Conservation (phyloP, 2,888 invertebrate species). For the Hoplodrina ambigua region DNA sequence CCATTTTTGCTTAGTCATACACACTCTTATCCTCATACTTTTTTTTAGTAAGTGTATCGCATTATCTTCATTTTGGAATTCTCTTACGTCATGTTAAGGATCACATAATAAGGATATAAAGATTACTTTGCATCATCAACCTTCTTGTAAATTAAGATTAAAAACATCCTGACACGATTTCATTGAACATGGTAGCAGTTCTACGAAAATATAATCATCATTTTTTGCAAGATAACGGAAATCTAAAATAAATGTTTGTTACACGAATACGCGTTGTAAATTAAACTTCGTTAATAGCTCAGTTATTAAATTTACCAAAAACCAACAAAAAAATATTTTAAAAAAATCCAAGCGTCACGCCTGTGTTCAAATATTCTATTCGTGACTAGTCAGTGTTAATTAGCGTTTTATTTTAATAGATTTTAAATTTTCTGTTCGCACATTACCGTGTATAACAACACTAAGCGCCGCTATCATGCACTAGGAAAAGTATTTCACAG, state of each 20-base stretch:
- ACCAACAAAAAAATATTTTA: constrained; percentile 30
- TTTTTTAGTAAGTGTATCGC: too few species aligned
- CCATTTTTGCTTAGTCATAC: background rate
- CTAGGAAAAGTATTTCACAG: background rate
- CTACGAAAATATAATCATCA: constrained; percentile 29
- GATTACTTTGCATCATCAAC: background rate
- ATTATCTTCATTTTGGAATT: background rate
- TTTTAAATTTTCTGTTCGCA: constrained; percentile 38
- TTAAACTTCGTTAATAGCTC: constrained; percentile 39
- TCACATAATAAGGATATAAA: background rate
- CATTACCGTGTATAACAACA: constrained; percentile 5
- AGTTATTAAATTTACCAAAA: constrained; percentile 35
- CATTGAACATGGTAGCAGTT: constrained; percentile 41
- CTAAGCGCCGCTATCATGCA: background rate
- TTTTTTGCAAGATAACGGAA: constrained; percentile 53
- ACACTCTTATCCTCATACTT: background rate
- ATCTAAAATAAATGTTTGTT: constrained; percentile 38
- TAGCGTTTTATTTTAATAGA: constrained; percentile 54
- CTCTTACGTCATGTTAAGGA: background rate
- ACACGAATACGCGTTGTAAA: constrained; percentile 40
- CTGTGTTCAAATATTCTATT: constrained; percentile 18
- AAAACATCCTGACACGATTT: constrained; percentile 34
- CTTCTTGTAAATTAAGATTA: constrained; percentile 3
- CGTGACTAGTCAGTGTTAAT: constrained; percentile 55
- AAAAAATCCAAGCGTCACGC: constrained; percentile 24